These are phyloP conservation scores for Philonicus albiceps DNA, from an alignment of 2,888 invertebrate genomes.

Conservation along the genomic window DNA sequence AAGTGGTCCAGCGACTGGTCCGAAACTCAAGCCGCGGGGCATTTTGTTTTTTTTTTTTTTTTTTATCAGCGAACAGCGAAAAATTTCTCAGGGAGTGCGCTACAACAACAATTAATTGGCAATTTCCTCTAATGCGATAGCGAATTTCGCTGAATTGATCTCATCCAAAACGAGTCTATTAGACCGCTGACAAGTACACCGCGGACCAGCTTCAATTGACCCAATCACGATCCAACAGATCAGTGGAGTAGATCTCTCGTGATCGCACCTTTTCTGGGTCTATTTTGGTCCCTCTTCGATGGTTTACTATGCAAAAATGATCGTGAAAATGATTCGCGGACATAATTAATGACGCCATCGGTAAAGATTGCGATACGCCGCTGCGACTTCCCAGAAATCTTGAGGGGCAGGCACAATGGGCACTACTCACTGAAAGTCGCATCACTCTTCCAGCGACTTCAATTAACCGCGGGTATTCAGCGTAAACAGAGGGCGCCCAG, in stretches of 20 bases:
- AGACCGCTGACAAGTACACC: not conserved
- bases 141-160: not conserved
- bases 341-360: slow-evolving; percentile 6
- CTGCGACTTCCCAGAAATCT: not conserved
- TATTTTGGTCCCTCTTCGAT: not conserved
- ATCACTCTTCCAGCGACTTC: not conserved
- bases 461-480: slow-evolving; percentile 5
- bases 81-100: not conserved
- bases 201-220: not conserved
- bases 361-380: not conserved
- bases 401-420: not conserved
- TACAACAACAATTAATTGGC: not conserved
- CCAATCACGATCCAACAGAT: not conserved
- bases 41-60: not conserved
- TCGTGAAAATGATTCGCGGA: not conserved
- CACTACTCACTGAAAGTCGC: not conserved
- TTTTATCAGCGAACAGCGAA: not conserved
- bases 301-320: not conserved
- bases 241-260: not conserved
- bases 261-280: not conserved
- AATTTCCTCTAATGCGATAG: not conserved
- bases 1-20: not conserved
- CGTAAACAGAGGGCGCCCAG: slow-evolving; percentile 10
- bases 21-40: not conserved
- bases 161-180: not conserved